These are phyloP conservation scores for Lichenostomus cassidix DNA, from an alignment of 2,113 vertebrate species.

Conservation along the genomic window DNA sequence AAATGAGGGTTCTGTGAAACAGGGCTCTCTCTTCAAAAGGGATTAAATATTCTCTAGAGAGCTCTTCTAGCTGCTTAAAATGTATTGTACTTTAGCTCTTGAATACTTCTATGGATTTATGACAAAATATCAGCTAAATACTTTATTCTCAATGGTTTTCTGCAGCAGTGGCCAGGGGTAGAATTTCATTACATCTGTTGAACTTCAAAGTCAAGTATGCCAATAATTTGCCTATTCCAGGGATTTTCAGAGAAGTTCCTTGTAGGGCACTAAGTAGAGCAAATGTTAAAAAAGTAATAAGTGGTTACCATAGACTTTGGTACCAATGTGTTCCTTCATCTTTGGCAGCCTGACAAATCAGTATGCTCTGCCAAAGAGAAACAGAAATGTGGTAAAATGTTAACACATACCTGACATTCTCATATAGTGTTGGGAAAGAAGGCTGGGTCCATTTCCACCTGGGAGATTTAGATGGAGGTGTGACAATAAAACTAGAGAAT, in stretches of 20 bases:
- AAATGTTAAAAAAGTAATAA: neutral
- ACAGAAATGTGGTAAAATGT: neutral
- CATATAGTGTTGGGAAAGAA: neutral
- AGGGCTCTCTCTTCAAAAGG: neutral
- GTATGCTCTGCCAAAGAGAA: slow-evolving; percentile 63
- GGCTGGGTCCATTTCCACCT: neutral
- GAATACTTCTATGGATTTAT: neutral
- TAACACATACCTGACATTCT: neutral
- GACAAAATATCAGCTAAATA: neutral
- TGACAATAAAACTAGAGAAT: neutral
- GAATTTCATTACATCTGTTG: neutral
- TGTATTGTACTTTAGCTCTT: neutral
- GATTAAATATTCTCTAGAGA: slow-evolving; percentile 10
- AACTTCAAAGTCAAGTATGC: neutral
- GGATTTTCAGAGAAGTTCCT: neutral
- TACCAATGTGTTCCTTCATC: slow-evolving; percentile 67
- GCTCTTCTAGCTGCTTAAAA: neutral
- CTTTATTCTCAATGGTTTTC: neutral
- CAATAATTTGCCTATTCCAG: neutral
- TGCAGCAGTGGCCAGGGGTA: neutral
- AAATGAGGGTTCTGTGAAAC: neutral
- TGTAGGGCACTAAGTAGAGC: neutral
- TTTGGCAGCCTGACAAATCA: slow-evolving; percentile 49
- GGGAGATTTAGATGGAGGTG: neutral
- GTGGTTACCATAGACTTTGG: slow-evolving; percentile 73